Evolutionary conservation across 2,888 invertebrate species (phyloP).

Genomic region (Pseudococcus viburni): DNA sequence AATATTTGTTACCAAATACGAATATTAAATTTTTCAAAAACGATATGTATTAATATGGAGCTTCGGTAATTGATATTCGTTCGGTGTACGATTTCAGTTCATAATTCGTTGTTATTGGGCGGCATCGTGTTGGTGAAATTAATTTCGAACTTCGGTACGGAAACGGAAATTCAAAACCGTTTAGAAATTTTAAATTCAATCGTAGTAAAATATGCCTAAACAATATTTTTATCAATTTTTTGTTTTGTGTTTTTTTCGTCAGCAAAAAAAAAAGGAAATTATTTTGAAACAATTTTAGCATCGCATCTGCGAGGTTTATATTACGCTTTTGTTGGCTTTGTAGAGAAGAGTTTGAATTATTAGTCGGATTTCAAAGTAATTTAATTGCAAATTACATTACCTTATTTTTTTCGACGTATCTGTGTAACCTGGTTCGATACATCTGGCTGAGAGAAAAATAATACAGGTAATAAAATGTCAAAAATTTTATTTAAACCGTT

Average conservation of each 20-base stretch:
- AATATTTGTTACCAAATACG: too few relatives aligned
- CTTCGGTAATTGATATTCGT: conserved; percentile 3
- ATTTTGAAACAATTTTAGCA: neutral
- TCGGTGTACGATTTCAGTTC: conserved; percentile 19
- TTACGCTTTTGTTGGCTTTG: neutral
- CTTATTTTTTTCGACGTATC: neutral
- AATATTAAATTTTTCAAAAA: too few relatives aligned
- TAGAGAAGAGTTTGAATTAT: neutral
- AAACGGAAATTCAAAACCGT: neutral
- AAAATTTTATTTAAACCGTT: conserved; percentile 50
- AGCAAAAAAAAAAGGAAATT: neutral
- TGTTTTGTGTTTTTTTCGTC: too few relatives aligned
- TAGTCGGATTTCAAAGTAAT: conserved; percentile 12
- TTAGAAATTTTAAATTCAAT: conserved; percentile 7
- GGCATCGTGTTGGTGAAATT: neutral
- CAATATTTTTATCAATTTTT: neutral
- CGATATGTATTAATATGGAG: too few relatives aligned
- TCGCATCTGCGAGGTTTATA: neutral
- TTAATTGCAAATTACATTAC: conserved; percentile 6
- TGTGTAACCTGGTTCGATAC: neutral
- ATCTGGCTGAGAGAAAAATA: neutral
- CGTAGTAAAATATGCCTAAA: neutral
- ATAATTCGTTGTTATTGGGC: conserved; percentile 26
- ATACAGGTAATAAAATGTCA: neutral
- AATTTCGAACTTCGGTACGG: neutral